These are phyloP conservation scores for Chaetops frenatus DNA, from an alignment of 2,113 vertebrate species.

Conservation along the genomic window DNA sequence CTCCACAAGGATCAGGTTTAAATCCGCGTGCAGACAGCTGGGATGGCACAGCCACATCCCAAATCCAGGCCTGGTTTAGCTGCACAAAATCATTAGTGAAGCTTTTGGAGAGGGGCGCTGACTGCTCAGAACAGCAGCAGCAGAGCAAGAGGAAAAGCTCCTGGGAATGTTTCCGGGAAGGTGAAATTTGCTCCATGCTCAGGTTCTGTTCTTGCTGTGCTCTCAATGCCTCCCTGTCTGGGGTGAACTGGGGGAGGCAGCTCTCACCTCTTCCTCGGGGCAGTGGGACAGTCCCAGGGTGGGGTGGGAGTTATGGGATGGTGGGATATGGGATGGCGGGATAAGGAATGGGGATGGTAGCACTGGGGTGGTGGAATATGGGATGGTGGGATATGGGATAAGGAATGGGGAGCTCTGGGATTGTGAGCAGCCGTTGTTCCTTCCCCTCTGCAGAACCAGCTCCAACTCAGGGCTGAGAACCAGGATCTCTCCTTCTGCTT, in stretches of 20 bases:
- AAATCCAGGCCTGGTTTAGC: background rate
- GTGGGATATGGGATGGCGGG: background rate
- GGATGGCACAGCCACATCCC: background rate
- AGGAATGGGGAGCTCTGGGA: background rate
- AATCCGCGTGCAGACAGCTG: conserved; percentile 36
- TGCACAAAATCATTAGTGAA: conserved; percentile 7
- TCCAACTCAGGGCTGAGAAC: background rate
- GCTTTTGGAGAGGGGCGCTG: background rate
- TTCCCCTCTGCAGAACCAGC: background rate
- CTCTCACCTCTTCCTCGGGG: background rate
- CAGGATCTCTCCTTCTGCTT: background rate
- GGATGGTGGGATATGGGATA: background rate
- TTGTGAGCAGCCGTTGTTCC: background rate
- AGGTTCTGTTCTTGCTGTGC: accelerated
- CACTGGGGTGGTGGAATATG: background rate
- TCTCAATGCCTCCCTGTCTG: background rate
- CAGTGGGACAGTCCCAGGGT: no score
- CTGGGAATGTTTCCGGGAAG: background rate
- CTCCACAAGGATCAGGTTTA: conserved; percentile 12
- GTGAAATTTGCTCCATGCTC: background rate
- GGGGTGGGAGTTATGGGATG: background rate
- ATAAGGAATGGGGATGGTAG: background rate
- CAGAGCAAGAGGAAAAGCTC: background rate
- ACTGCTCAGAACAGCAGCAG: no score
- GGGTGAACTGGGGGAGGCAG: accelerated